Evolutionary conservation across 1,140 invertebrate genomes (phyloP).

Genomic region (Tetraneura akinire): DNA sequence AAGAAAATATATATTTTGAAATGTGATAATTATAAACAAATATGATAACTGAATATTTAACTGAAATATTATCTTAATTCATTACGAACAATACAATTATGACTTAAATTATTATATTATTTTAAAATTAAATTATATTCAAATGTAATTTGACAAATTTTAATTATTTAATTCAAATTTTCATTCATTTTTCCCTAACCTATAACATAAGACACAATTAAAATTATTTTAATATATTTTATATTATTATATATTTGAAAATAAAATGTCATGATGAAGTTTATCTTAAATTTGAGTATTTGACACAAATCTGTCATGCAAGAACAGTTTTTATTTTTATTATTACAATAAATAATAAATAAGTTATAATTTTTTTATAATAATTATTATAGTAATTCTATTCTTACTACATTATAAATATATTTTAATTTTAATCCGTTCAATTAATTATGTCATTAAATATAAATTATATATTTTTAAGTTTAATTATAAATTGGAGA

Average conservation of each 20-base stretch:
- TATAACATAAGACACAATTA: not conserved
- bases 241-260: too few species aligned
- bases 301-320: too few species aligned
- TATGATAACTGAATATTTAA: too few species aligned
- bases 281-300: too few species aligned
- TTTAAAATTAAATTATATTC: conserved; percentile 1
- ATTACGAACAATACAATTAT: not conserved
- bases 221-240: too few species aligned
- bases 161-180: conserved; percentile 22
- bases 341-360: too few species aligned
- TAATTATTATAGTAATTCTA: too few species aligned
- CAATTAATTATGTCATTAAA: not conserved
- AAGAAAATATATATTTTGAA: not conserved
- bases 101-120: not conserved
- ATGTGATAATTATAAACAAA: not conserved
- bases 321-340: too few species aligned
- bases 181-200: not conserved
- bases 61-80: not conserved
- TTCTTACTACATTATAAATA: too few species aligned
- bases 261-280: too few species aligned
- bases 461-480: not conserved
- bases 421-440: too few species aligned
- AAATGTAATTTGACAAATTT: conserved; percentile 44
- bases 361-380: too few species aligned
- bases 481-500: not conserved